Percentiles rank a stretch among this genome's conserved stretches.
Evolutionary conservation across 1,140 invertebrate species (phyloP).

Genomic region (Harlomillsia oculata): DNA sequence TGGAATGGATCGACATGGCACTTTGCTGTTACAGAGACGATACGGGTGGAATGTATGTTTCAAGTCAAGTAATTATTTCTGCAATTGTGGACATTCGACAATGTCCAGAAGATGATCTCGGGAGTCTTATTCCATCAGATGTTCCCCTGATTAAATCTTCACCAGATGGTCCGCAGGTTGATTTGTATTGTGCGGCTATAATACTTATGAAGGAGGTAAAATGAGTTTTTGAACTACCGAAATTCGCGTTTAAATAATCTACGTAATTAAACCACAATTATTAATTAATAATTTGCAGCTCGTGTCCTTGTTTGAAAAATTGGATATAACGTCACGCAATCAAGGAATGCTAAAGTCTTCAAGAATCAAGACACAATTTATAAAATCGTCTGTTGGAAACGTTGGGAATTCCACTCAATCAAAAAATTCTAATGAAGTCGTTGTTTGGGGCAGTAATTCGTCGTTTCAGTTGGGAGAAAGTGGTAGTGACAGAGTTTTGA

Average conservation of each 20-base stretch:
- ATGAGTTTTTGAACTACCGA: background rate
- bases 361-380: too few species aligned
- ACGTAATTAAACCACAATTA: background rate
- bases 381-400: too few species aligned
- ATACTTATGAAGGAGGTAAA: slow-evolving; percentile 49
- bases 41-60: slow-evolving; percentile 31
- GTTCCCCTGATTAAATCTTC: slow-evolving; percentile 1
- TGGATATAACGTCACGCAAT: too few species aligned
- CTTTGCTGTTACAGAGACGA: slow-evolving; percentile 38
- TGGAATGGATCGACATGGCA: slow-evolving; percentile 58
- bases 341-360: too few species aligned
- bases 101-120: slow-evolving; percentile 3
- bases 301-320: slow-evolving; percentile 10
- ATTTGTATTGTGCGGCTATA: slow-evolving; percentile 47
- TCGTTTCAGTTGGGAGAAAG: slow-evolving; percentile 53
- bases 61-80: slow-evolving; percentile 24
- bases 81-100: slow-evolving; percentile 20
- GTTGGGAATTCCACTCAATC: background rate
- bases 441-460: slow-evolving; percentile 58
- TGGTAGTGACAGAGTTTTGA: slow-evolving; percentile 51
- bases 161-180: slow-evolving; percentile 32
- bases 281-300: slow-evolving; percentile 2
- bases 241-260: background rate
- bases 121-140: background rate
- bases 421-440: slow-evolving; percentile 1